Evolutionary conservation across 2,888 invertebrate species (phyloP).

Genomic region (Conistra vaccinii): DNA sequence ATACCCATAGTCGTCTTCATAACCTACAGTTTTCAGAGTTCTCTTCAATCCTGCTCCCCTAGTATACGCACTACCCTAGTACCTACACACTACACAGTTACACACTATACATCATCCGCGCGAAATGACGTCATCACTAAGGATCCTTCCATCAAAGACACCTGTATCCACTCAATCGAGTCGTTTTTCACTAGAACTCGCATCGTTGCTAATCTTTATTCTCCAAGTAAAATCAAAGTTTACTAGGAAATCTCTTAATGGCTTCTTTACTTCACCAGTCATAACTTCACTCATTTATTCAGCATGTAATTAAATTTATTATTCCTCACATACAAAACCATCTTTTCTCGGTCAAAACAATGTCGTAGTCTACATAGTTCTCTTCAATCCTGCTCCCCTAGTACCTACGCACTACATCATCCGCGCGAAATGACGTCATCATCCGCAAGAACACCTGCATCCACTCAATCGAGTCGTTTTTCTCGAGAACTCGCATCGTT

Average conservation of each 20-base stretch:
- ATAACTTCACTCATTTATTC: no score
- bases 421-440: constrained; percentile 49
- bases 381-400: constrained; percentile 5
- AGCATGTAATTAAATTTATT: no score
- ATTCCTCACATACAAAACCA: background rate
- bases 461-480: constrained; percentile 47
- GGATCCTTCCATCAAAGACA: constrained; percentile 31
- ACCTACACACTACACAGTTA: constrained; percentile 40
- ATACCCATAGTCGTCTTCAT: no score
- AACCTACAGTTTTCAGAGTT: constrained; percentile 7
- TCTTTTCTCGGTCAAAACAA: background rate
- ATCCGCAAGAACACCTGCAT: constrained; percentile 48
- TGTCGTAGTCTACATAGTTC: background rate
- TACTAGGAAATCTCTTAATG: no score
- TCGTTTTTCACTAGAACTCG: constrained; percentile 41
- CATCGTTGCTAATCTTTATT: constrained; percentile 13
- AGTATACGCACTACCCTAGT: background rate
- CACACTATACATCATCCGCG: constrained; percentile 43
- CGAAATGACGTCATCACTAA: constrained; percentile 52
- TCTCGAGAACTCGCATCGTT: constrained; percentile 32
- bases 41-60: background rate
- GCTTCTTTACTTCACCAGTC: no score
- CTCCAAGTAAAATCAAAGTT: no score
- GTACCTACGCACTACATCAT: constrained; percentile 47
- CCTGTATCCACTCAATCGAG: constrained; percentile 44